Evolutionary conservation across 2,113 vertebrate genomes (phyloP).

Genomic region (Leucosticte australis): DNA sequence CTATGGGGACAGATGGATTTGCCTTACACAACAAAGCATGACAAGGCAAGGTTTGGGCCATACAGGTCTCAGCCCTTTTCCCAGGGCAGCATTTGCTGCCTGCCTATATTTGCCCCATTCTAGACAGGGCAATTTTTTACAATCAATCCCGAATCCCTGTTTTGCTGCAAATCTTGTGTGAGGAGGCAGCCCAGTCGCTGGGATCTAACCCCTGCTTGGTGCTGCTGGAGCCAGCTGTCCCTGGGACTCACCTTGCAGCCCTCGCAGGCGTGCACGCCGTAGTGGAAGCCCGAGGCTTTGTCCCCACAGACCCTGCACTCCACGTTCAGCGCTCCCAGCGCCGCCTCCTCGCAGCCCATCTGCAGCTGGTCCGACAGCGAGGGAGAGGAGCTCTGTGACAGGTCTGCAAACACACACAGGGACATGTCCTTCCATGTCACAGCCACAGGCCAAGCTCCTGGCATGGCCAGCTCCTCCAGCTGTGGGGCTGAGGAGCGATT

Average conservation of each 20-base stretch:
- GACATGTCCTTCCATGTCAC: fast-evolving
- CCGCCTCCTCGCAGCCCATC: constrained; percentile 80
- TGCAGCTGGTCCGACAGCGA: constrained; percentile 90
- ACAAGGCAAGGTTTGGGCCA: background rate
- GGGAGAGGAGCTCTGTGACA: constrained; percentile 84
- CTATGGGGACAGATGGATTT: background rate
- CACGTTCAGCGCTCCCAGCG: constrained; percentile 81
- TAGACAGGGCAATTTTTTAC: background rate
- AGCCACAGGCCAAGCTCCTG: background rate
- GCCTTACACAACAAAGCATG: background rate
- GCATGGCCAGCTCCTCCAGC: background rate
- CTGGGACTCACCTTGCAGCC: constrained; percentile 88
- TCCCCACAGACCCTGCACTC: constrained; percentile 96
- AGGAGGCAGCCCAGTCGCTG: background rate
- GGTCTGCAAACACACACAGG: constrained; percentile 69
- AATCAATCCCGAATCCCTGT: background rate
- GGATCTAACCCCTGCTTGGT: background rate
- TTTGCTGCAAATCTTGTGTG: background rate
- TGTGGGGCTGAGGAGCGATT: background rate
- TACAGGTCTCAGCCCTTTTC: background rate
- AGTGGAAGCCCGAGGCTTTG: constrained; percentile 96
- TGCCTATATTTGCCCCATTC: background rate
- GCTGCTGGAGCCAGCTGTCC: background rate
- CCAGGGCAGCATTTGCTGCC: background rate
- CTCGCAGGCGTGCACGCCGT: constrained; percentile 95